phyloP scores from a whole-genome alignment of 2,888 invertebrate genomes.

The Calameuta idolon region DNA sequence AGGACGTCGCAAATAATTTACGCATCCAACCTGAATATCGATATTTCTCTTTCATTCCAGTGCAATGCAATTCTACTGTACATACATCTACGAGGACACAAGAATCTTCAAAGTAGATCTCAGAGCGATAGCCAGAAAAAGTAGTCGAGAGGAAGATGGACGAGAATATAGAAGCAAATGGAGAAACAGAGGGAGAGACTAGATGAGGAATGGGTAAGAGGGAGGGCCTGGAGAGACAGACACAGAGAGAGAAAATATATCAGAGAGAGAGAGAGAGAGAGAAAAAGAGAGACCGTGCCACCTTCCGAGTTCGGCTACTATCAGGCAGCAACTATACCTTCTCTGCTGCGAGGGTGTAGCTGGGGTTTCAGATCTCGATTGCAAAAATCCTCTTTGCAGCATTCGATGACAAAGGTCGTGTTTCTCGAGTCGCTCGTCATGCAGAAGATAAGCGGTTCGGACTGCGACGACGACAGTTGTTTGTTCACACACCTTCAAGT shows the following conservation, averaged over 20 bases:
- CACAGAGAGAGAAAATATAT: conserved; percentile 21
- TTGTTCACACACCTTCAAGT: conserved; percentile 83
- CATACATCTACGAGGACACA: background rate
- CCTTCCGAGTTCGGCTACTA: conserved; percentile 45
- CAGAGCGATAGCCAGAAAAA: background rate
- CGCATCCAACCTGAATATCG: background rate
- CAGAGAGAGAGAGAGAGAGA: conserved; percentile 24
- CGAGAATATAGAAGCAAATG: background rate
- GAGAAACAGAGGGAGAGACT: background rate
- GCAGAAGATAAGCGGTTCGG: conserved; percentile 86
- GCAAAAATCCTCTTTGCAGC: conserved; percentile 85
- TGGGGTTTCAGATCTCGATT: conserved; percentile 78
- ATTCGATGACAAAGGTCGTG: conserved; percentile 82
- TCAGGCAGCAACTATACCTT: conserved; percentile 74
- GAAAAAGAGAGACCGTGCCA: conserved; percentile 40
- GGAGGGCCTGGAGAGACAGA: background rate
- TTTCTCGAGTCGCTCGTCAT: conserved; percentile 80
- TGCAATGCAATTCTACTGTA: background rate
- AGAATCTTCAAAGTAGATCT: background rate
- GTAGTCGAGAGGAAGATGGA: background rate
- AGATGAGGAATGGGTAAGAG: conserved; percentile 2
- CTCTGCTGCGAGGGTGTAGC: conserved; percentile 73
- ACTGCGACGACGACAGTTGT: conserved; percentile 77
- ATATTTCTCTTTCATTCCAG: background rate
- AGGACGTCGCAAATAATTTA: background rate